phyloP scores from a whole-genome alignment of 1,140 invertebrate genomes.

The Drosophila ficusphila region DNA sequence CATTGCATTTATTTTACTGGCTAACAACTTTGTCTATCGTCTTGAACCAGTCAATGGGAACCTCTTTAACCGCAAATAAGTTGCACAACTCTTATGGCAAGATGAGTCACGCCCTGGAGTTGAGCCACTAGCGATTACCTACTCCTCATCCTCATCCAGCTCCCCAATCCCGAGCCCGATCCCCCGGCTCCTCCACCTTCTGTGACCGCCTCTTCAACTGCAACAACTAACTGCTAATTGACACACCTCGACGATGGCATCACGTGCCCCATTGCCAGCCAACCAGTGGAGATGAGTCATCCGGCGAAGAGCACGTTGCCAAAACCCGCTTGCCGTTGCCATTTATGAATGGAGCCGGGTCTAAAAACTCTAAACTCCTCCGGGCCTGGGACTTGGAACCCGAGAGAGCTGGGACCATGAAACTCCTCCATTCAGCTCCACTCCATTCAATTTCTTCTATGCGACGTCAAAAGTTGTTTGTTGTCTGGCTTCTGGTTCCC shows the following conservation, averaged over 20 bases:
- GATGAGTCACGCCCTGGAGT: slow-evolving; percentile 56
- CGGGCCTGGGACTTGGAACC: slow-evolving; percentile 3
- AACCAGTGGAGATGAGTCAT: slow-evolving; percentile 49
- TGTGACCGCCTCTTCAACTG: slow-evolving; percentile 43
- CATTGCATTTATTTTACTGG: neutral
- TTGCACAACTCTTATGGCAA: neutral
- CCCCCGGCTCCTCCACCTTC: neutral
- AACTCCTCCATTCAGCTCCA: slow-evolving; percentile 37
- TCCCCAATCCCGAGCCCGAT: neutral
- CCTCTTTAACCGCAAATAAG: neutral
- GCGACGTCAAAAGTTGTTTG: slow-evolving; percentile 56
- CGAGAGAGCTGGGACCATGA: neutral
- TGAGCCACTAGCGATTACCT: slow-evolving; percentile 4
- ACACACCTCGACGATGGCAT: slow-evolving; percentile 75
- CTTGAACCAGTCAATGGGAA: neutral
- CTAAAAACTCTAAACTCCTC: slow-evolving; percentile 42
- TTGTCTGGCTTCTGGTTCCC: slow-evolving; percentile 46
- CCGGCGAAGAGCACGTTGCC: slow-evolving; percentile 55
- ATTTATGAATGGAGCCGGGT: slow-evolving; percentile 68
- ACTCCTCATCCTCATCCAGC: slow-evolving; percentile 10
- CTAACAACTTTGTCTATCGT: too few species aligned
- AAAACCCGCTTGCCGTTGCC: slow-evolving; percentile 58
- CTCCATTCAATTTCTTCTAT: slow-evolving; percentile 60
- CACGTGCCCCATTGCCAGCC: slow-evolving; percentile 59
- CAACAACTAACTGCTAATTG: slow-evolving; percentile 77